phyloP scores from a whole-genome alignment of 2,888 invertebrate species.

The Hemaris fuciformis region DNA sequence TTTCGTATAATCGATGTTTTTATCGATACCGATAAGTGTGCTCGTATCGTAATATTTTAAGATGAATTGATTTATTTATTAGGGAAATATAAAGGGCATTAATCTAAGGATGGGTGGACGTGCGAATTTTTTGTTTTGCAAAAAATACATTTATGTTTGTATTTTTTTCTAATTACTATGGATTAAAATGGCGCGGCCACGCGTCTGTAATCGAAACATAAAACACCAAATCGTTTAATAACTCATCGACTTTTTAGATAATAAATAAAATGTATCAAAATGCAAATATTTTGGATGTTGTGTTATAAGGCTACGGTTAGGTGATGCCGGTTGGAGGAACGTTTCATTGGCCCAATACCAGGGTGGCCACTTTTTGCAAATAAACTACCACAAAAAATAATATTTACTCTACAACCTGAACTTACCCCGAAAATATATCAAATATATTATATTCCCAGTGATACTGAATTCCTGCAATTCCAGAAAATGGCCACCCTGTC shows the following conservation, averaged over 20 bases:
- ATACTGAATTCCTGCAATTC: background rate
- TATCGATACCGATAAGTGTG: background rate
- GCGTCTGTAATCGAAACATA: constrained; percentile 72
- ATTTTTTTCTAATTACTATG: constrained; percentile 21
- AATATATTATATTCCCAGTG: background rate
- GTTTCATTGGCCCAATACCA: constrained; percentile 50
- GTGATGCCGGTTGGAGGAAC: constrained; percentile 66
- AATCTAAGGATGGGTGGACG: constrained; percentile 39
- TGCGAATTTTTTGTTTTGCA: constrained; percentile 31
- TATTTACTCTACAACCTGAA: background rate
- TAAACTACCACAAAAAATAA: background rate
- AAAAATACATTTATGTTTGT: constrained; percentile 9
- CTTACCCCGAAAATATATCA: background rate
- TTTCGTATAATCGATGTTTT: background rate
- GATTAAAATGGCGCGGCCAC: constrained; percentile 28
- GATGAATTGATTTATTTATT: constrained; percentile 76
- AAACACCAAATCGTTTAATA: constrained; percentile 72
- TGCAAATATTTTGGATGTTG: constrained; percentile 71
- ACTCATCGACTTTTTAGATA: constrained; percentile 81
- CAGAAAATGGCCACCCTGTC: constrained; percentile 26
- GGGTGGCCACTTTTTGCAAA: constrained; percentile 7
- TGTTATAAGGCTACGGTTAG: constrained; percentile 63
- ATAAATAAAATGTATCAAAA: constrained; percentile 70
- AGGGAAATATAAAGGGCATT: constrained; percentile 69
- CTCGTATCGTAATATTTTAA: constrained; percentile 19